Percentiles rank a stretch among this genome's conserved stretches.
phyloP scores from a whole-genome alignment of 2,113 vertebrate genomes.

The Spizaetus ornatus region DNA sequence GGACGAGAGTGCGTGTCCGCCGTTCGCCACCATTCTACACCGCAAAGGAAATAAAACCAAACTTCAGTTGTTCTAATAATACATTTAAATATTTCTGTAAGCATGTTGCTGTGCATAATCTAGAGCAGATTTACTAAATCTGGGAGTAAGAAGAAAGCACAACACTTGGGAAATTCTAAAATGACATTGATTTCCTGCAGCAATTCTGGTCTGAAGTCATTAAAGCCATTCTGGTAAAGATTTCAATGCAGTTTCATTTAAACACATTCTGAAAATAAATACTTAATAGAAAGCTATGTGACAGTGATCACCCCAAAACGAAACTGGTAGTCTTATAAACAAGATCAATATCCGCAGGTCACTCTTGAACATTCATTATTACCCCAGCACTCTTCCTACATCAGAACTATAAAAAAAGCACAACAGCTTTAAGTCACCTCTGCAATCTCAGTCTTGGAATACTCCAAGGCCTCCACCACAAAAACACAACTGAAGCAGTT shows the following conservation, averaged over 20 bases:
- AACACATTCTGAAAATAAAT: not conserved
- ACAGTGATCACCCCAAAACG: not conserved
- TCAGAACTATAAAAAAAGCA: not conserved
- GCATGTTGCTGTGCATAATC: not conserved
- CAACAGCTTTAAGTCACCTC: not conserved
- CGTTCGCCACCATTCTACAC: slow-evolving; percentile 89
- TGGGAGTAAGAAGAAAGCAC: not conserved
- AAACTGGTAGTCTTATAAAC: not conserved
- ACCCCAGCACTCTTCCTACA: not conserved
- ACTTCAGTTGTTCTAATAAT: not conserved
- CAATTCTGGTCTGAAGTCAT: not conserved
- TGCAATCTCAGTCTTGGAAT: not conserved
- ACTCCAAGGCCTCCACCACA: not conserved
- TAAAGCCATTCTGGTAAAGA: not conserved
- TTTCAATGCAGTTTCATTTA: not conserved
- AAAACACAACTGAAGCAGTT: not conserved
- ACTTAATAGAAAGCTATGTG: not conserved
- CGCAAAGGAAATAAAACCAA: slow-evolving; percentile 32
- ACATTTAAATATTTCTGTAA: not conserved
- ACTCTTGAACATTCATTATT: not conserved
- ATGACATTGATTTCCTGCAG: not conserved
- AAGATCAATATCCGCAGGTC: not conserved
- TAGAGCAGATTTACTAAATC: not conserved
- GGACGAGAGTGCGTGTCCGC: slow-evolving; percentile 76
- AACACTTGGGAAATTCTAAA: not conserved